phyloP scores from a whole-genome alignment of 2,113 vertebrate species.

The Nestor notabilis region DNA sequence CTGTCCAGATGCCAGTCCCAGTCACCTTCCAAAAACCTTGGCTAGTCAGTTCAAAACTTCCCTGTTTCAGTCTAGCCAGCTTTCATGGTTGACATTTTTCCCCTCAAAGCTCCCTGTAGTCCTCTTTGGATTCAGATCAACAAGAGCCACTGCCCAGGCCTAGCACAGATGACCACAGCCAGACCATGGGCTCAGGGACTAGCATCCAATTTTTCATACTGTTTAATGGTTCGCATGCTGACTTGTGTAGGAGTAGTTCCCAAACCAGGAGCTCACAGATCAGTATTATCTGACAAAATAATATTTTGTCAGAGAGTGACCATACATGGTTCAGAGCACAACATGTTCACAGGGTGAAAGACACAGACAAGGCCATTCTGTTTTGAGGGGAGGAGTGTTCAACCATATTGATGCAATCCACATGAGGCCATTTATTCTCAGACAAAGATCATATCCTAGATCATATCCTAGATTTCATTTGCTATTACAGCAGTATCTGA shows the following conservation, averaged over 20 bases:
- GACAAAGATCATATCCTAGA: neutral
- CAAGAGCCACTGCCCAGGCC: neutral
- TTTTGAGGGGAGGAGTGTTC: neutral
- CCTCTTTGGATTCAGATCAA: neutral
- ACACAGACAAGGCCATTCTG: neutral
- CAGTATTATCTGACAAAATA: neutral
- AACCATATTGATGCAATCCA: neutral
- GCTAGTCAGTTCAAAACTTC: neutral
- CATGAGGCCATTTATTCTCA: neutral
- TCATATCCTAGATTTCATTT: neutral
- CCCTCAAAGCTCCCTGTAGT: neutral
- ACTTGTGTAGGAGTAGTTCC: neutral
- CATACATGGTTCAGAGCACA: neutral
- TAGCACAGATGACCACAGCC: neutral
- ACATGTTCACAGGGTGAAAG: neutral
- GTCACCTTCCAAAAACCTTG: neutral
- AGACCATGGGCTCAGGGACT: neutral
- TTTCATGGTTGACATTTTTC: neutral
- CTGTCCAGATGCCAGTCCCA: neutral
- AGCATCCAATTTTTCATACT: neutral
- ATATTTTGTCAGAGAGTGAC: neutral
- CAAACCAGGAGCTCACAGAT: neutral
- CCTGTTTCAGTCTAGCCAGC: neutral
- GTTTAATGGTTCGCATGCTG: fast-evolving
- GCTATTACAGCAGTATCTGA: neutral